A percentile compares a stretch with the other conserved stretches of the same genome.
Conservation (phyloP, 2,888 invertebrate species). For the Parthenolecanium corni region DNA sequence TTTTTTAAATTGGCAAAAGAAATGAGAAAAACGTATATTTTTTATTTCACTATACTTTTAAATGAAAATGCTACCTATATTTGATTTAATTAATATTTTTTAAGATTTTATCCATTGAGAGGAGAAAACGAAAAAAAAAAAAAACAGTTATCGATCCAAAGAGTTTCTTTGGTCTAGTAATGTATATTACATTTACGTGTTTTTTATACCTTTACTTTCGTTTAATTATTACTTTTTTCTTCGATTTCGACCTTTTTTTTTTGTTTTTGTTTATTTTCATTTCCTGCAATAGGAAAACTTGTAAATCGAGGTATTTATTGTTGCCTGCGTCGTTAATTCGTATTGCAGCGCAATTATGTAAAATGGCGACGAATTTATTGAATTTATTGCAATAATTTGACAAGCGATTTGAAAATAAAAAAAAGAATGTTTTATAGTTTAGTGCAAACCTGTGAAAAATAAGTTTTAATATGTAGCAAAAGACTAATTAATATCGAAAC, state of each 20-base stretch:
- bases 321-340: too few species aligned
- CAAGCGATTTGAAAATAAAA: too few species aligned
- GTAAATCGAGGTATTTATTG: too few species aligned
- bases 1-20: constrained; percentile 1
- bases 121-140: not conserved
- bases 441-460: too few species aligned
- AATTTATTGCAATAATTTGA: too few species aligned
- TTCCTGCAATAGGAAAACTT: too few species aligned
- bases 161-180: constrained; percentile 27
- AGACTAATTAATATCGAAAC: too few species aligned
- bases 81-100: constrained; percentile 10
- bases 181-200: constrained; percentile 25
- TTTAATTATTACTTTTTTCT: not conserved
- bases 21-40: not conserved
- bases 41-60: not conserved
- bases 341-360: too few species aligned
- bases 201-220: not conserved
- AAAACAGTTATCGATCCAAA: constrained; percentile 13
- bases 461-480: too few species aligned
- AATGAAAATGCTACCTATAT: constrained; percentile 10
- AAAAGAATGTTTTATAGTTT: too few species aligned
- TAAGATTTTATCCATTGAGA: constrained; percentile 17
- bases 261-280: too few species aligned
- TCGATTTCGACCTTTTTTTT: not conserved
- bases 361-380: too few species aligned